A percentile compares a stretch with the other conserved stretches of the same genome.
These are phyloP conservation scores for Acrossocheilus fasciatus DNA, from an alignment of 2,797 vertebrate genomes.

Conservation along the genomic window DNA sequence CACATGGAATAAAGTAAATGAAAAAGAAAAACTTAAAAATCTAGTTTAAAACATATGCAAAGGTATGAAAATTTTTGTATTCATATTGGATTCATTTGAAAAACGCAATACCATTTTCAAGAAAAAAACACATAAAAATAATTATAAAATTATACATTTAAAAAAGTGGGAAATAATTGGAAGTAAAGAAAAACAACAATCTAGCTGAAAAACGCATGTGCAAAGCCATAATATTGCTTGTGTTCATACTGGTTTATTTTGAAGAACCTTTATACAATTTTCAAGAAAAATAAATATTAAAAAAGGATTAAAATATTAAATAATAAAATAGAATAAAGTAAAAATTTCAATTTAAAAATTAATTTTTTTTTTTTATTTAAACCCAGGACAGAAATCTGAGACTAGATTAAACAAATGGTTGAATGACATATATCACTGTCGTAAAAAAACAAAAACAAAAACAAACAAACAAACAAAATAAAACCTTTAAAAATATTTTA, in stretches of 20 bases:
- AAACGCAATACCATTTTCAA: too few species aligned
- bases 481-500: too few species aligned
- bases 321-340: background rate
- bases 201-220: background rate
- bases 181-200: background rate
- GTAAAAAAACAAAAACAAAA: background rate
- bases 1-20: too few species aligned
- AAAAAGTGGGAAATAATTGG: background rate
- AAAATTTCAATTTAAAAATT: background rate
- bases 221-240: background rate
- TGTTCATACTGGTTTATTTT: background rate
- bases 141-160: background rate
- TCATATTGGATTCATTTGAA: too few species aligned
- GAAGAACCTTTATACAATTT: background rate
- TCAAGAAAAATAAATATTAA: background rate
- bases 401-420: background rate
- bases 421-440: background rate
- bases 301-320: too few species aligned
- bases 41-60: too few species aligned
- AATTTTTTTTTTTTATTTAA: background rate
- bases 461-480: too few species aligned
- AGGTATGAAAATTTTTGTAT: too few species aligned
- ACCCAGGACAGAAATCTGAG: background rate
- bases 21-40: too few species aligned
- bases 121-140: too few species aligned